These are phyloP conservation scores for Drosophila suzukii DNA, from an alignment of 1,140 invertebrate species.

Conservation along the genomic window DNA sequence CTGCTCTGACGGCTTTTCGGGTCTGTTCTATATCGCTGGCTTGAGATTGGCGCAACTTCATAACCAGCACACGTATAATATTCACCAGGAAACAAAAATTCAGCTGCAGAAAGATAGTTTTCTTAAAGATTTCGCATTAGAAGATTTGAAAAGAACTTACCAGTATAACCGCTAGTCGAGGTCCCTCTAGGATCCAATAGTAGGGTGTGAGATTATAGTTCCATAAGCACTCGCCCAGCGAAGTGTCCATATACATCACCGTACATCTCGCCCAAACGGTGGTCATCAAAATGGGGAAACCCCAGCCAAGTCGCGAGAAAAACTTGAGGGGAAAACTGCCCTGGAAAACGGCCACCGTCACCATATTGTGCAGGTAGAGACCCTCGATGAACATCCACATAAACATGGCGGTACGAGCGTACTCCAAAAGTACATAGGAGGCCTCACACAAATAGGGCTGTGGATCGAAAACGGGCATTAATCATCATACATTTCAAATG, in stretches of 20 bases:
- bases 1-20: constrained; percentile 92
- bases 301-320: constrained; percentile 93
- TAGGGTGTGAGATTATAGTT: constrained; percentile 92
- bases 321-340: constrained; percentile 89
- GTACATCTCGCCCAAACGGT: constrained; percentile 89
- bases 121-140: constrained; percentile 49
- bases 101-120: constrained; percentile 85
- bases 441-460: constrained; percentile 92
- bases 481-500: neutral
- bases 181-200: constrained; percentile 95
- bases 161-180: constrained; percentile 90
- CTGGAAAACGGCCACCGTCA: constrained; percentile 93
- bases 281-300: constrained; percentile 90
- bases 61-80: constrained; percentile 93
- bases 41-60: constrained; percentile 91
- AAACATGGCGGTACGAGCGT: constrained; percentile 94
- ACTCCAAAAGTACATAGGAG: constrained; percentile 92
- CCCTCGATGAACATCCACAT: constrained; percentile 98
- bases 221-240: constrained; percentile 89
- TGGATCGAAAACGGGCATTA: neutral
- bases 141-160: constrained; percentile 84
- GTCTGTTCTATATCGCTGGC: constrained; percentile 92
- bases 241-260: constrained; percentile 85
- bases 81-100: constrained; percentile 94
- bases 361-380: constrained; percentile 93